Base-by-base conservation (phyloP, 2,113 vertebrate genomes). In the Ciconia boyciana region DNA sequence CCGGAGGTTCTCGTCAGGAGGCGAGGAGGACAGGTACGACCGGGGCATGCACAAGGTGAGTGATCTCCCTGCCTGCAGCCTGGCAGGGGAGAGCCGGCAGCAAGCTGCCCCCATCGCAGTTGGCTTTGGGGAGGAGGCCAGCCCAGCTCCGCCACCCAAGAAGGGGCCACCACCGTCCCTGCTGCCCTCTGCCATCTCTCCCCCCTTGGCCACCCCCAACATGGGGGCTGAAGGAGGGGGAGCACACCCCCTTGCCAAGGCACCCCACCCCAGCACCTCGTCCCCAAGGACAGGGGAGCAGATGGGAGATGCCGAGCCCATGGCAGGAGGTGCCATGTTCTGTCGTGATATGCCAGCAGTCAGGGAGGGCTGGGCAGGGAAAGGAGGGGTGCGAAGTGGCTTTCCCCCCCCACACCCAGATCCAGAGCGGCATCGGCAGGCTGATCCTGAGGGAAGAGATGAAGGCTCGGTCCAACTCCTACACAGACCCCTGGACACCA, bases 361-460 rank as follows among this genome's bases (percentile, higher is more conserved):
- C 16, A 18, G 36, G 16, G 36, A 57, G 29, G 68, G 69, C 22
- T 2, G 3, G 49, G 55, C 49, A 51, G 31, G 76, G 39, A 16
- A 26, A 43, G 71, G 49, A 72, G 8, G 8, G 6, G 17, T 74
- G 20, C 0, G 0, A 90, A 31, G 49, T 4, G 4, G 28, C 36
- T 90, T 79, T 84, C 9, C 25, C 9, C 25, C 3, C 3, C 21
- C 10, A 13, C 64, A 6, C 32, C 46, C 94, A 99, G 99, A 99
- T 99, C 97, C 99, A 99, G 98, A 99, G 99, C 9, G 99, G 99
- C 87, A 99, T 99, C 8, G 99, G 99, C 88, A 98, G 99, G 96
- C 97, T 99, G 98, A 99, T 99, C 97, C 98, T 99, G 92, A 99
- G 99, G 98, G 99, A 99, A 96, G 99, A 99, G 98, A 99, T 99